Percentiles rank a stretch among this genome's conserved stretches.
These are phyloP conservation scores for Oenanthe melanoleuca DNA, from an alignment of 2,113 vertebrate genomes.

Conservation along the genomic window DNA sequence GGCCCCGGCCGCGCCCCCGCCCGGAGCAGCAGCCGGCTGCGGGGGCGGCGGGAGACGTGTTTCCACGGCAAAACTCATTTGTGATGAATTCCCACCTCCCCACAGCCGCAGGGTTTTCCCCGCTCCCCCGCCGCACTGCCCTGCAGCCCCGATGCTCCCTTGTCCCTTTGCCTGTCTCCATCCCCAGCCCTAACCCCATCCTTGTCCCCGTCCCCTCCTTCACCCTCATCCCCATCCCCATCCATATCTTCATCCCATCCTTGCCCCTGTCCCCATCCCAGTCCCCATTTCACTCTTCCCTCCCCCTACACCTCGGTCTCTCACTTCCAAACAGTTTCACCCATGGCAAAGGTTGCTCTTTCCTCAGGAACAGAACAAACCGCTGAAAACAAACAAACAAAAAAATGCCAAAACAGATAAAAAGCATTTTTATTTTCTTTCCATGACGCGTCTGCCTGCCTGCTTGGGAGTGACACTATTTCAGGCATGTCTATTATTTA, in stretches of 20 bases:
- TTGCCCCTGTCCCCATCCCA: neutral
- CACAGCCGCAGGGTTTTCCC: too few species aligned
- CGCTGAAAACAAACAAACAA: conserved; percentile 41
- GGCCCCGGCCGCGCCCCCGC: neutral
- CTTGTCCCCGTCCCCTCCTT: neutral
- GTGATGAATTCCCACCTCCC: neutral
- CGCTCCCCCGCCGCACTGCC: neutral
- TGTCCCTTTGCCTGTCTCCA: neutral
- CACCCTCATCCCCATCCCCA: neutral
- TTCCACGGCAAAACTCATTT: neutral
- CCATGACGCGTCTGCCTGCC: conserved; percentile 45
- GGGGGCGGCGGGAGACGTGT: neutral
- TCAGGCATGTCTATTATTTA: conserved; percentile 72
- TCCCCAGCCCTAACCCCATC: neutral
- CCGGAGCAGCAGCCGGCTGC: neutral
- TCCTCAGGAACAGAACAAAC: conserved; percentile 38
- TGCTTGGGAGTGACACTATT: conserved; percentile 61
- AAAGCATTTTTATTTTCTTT: conserved; percentile 65
- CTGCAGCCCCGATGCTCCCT: neutral
- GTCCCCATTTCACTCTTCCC: neutral
- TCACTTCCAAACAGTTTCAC: neutral
- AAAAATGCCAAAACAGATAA: conserved; percentile 55
- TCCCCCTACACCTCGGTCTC: neutral
- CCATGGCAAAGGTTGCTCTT: conserved; percentile 7
- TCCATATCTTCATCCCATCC: neutral